These are phyloP conservation scores for Drosophila lacicola DNA, from an alignment of 2,888 invertebrate genomes.

Conservation along the genomic window DNA sequence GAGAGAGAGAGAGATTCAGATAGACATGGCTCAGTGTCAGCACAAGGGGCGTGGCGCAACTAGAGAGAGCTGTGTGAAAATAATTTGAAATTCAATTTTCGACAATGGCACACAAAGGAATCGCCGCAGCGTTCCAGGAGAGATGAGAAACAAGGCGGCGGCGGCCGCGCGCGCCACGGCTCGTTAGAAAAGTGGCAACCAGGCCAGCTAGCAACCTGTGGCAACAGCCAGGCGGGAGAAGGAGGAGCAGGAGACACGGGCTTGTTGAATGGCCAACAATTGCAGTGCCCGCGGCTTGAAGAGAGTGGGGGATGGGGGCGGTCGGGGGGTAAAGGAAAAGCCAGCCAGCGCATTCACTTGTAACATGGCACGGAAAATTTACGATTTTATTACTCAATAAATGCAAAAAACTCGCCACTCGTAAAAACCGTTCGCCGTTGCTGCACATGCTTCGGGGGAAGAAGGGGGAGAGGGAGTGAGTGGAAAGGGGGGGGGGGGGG, in stretches of 20 bases:
- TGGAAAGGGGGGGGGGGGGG: too few species aligned
- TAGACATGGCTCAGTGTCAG: slow-evolving; percentile 63
- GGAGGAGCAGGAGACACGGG: slow-evolving; percentile 15
- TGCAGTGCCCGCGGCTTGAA: slow-evolving; percentile 53
- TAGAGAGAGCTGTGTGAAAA: slow-evolving; percentile 75
- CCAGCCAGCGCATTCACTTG: slow-evolving; percentile 62
- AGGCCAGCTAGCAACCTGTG: slow-evolving; percentile 43
- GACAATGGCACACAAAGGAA: slow-evolving; percentile 80
- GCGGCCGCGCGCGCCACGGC: slow-evolving; percentile 44
- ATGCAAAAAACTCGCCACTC: slow-evolving; percentile 74
- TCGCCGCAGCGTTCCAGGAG: slow-evolving; percentile 45
- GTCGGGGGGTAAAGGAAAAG: slow-evolving; percentile 4
- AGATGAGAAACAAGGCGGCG: slow-evolving; percentile 12
- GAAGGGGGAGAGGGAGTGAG: not conserved
- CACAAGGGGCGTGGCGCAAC: slow-evolving; percentile 34
- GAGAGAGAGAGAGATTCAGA: slow-evolving; percentile 2
- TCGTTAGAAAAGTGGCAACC: slow-evolving; percentile 63
- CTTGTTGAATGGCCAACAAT: slow-evolving; percentile 72
- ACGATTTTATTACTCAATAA: slow-evolving; percentile 80
- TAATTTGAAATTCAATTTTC: slow-evolving; percentile 81
- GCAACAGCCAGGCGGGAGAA: slow-evolving; percentile 30
- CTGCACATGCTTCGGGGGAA: slow-evolving; percentile 20
- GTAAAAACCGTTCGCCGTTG: slow-evolving; percentile 52
- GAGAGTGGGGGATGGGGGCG: not conserved
- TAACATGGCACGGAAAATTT: slow-evolving; percentile 72